Evolutionary conservation across 2,888 invertebrate genomes (phyloP), one percentile per base, ranked within the genome.

Genomic region (Pyrrhosoma nymphula): DNA sequence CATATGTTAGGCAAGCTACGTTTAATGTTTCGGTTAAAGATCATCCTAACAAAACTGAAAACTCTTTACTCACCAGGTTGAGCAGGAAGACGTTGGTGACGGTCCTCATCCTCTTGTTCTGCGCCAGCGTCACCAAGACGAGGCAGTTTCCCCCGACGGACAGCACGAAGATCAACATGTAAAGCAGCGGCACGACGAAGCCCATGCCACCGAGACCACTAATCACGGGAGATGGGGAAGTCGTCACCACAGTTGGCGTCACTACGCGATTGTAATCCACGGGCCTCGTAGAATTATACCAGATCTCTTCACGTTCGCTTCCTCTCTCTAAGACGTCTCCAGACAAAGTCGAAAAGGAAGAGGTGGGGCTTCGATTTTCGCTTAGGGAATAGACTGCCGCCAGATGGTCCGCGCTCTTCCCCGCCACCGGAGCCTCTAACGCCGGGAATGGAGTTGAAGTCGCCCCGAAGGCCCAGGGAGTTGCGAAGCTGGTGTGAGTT

Each of bases 91-190:
- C 96, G 96, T 97, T 97, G 63, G 97, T 97, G 95, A 97, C 97
- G n/a, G 97, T 97, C 96, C 97, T 96, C 97, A 97, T 97, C 95
- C 97, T 96, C 96, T 97, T 97, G 96, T 97, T 97, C 96, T 97
- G 97, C 56, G 97, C 97, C 96, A 97, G 96, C 4, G 97, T 97
- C 95, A 97, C 96, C 95, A 98, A 98, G 88, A 98, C 98, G 95
- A 98, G 97, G 12, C 97, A 97, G 96, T 98, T 98, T 47, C 98
- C 98, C 30, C 97, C 97, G 35, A 98, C 97, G 8, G 97, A 97
- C 96, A 98, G 96, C 95, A 98, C 96, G 96, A 98, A 98, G 95
- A 98, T 98, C 95, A 97, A 96, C 60, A 97, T 97, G 96, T 98
- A 98, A 0, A 98, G 97, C 0, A 97, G 97, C 93, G 98, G 97